phyloP scores from a whole-genome alignment of 2,113 vertebrate species.

The Gasterosteus aculeatus region DNA sequence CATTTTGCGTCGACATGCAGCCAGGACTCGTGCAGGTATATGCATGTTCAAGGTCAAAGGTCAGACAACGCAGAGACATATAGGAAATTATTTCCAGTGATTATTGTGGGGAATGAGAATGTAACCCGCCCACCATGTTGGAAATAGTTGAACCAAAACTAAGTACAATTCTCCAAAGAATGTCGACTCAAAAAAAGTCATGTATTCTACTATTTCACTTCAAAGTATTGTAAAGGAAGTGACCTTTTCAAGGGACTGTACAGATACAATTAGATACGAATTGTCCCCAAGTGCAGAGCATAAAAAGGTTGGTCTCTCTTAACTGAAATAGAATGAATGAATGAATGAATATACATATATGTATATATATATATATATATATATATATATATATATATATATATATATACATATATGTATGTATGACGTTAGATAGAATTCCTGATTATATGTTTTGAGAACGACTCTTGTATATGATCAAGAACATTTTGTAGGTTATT shows the following conservation, averaged over 20 bases:
- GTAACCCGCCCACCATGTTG: background rate
- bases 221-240: background rate
- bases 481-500: background rate
- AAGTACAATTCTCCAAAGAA: background rate
- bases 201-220: background rate
- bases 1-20: constrained; percentile 10
- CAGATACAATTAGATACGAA: background rate
- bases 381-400: too few species aligned
- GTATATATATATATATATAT: too few species aligned
- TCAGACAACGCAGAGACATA: constrained; percentile 14
- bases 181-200: background rate
- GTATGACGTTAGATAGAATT: too few species aligned
- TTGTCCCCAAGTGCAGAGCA: background rate
- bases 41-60: constrained; percentile 34
- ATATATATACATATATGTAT: too few species aligned
- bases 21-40: background rate
- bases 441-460: background rate
- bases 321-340: background rate
- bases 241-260: background rate
- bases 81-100: constrained; percentile 43
- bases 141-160: background rate
- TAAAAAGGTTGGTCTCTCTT: background rate
- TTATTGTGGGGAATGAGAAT: background rate
- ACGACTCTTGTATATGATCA: background rate
- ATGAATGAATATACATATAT: background rate